These are phyloP conservation scores for Falco berigora DNA, from an alignment of 2,797 vertebrate genomes.

Conservation along the genomic window DNA sequence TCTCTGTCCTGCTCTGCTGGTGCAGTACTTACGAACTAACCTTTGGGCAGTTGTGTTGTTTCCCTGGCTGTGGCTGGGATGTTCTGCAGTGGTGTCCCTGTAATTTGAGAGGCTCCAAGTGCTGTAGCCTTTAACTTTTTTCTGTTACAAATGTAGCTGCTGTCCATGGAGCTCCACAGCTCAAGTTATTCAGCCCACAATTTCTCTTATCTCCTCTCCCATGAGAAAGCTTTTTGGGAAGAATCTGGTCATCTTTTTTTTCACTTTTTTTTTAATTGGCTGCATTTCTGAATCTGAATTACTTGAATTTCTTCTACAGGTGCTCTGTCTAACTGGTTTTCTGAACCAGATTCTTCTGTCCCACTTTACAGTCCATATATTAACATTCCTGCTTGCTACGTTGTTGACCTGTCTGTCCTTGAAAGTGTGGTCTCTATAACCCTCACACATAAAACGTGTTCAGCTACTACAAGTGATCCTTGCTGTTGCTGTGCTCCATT, in stretches of 20 bases:
- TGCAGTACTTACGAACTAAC: accelerated
- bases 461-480: background rate
- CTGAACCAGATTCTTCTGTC: background rate
- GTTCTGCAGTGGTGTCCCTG: background rate
- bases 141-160: background rate
- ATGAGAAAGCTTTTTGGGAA: background rate
- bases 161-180: background rate
- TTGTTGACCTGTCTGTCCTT: background rate
- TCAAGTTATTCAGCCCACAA: background rate
- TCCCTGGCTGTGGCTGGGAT: background rate
- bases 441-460: accelerated
- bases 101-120: background rate
- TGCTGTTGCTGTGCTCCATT: background rate
- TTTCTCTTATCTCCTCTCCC: background rate
- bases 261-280: background rate
- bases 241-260: background rate
- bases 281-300: background rate
- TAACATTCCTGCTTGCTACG: background rate
- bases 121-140: background rate
- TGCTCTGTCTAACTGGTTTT: background rate
- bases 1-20: background rate
- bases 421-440: background rate
- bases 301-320: background rate
- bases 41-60: background rate
- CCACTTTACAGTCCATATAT: background rate